Evolutionary conservation across 2,797 vertebrate species (phyloP), one percentile per base, ranked within the genome.

Genomic region (Bradypodion ventrale): DNA sequence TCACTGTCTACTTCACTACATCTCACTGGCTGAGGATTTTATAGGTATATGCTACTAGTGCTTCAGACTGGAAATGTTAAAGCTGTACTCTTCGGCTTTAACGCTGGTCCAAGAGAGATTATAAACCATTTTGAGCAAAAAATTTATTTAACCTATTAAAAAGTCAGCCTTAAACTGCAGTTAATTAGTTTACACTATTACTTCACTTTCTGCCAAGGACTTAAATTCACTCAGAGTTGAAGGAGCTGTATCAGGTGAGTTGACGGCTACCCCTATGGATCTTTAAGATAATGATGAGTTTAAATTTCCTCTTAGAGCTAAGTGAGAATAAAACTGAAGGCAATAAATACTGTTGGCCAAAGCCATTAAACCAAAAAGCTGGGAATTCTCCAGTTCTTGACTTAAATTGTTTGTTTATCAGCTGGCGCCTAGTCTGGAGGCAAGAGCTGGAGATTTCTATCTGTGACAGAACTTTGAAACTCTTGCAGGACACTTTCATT

Each of bases 401-500:
- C 95, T 96, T 95, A 96, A 96, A 97, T 96, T 97, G 95, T 96
- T 96, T 97, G 94, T 97, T 96, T 97, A 97, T 96, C 96, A 96
- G 95, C 95, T 95, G 96, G 96, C 95, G 95, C 96, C 96, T 96
- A 95, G 95, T 97, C 96, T 96, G 95, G 95, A 95, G 94, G 95
- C 95, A 93, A 97, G 95, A 94, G 93, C 94, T 95, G 91, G 94
- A 96, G 95, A 96, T 96, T 96, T 96, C 96, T 97, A 96, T 98
- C 97, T 98, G 96, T 97, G 96, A 96, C 96, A 95, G 93, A 96
- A 95, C 96, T 97, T 96, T 97, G 95, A 96, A 97, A 96, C 96
- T 94, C 94, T 94, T 96, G 95, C 96, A 95, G 94, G 94, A 96
- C 96, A 96, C 97, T 97, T 98, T 97, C 96, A 97, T 97, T 97